These are phyloP conservation scores for Microtus richardsoni DNA, from an alignment of 2,113 vertebrate species.

Conservation along the genomic window DNA sequence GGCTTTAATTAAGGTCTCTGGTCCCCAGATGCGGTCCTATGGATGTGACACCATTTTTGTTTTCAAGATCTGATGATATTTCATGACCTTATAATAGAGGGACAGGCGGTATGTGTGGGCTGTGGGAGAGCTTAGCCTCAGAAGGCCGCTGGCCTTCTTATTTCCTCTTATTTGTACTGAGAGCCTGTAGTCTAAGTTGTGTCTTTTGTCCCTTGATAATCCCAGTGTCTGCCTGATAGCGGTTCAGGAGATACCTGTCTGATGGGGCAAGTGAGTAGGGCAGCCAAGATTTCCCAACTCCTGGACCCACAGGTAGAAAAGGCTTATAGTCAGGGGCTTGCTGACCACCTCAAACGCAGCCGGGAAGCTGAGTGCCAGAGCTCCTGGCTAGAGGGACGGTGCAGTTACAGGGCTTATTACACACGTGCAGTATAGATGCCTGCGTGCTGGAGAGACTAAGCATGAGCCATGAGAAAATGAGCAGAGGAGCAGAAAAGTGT, in stretches of 20 bases:
- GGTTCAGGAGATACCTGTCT: background rate
- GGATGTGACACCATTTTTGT: background rate
- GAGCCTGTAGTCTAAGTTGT: background rate
- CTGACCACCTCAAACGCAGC: background rate
- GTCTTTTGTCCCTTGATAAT: background rate
- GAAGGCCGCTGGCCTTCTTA: background rate
- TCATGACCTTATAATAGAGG: background rate
- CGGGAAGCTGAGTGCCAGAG: background rate
- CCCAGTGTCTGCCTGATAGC: background rate
- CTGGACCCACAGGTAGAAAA: background rate
- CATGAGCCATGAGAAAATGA: background rate
- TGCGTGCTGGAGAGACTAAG: background rate
- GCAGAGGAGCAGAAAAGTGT: background rate
- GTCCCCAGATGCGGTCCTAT: background rate
- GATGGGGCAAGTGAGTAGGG: background rate
- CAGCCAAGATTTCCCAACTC: background rate
- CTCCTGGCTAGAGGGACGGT: background rate
- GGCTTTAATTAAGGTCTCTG: background rate
- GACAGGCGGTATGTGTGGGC: background rate
- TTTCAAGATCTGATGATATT: background rate
- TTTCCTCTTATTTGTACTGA: background rate
- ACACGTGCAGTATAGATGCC: too few species aligned
- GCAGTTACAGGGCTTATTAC: background rate
- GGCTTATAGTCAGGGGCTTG: background rate
- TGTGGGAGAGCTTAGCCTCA: background rate